A percentile compares a stretch with the other conserved stretches of the same genome.
phyloP scores from a whole-genome alignment of 2,113 vertebrate species.

The Chaetorhynchus papuensis region DNA sequence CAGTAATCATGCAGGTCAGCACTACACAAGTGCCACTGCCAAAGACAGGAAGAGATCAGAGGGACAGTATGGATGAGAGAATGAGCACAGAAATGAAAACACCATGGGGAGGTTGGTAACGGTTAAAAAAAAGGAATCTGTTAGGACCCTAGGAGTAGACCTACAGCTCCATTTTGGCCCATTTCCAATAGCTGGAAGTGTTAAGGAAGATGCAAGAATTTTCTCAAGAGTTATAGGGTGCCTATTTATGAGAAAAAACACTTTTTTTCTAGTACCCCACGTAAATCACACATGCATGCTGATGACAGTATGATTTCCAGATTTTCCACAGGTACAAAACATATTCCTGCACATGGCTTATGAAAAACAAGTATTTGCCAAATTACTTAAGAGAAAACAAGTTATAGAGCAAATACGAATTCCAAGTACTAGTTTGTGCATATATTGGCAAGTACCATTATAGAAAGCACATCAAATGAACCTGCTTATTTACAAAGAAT shows the following conservation, averaged over 20 bases:
- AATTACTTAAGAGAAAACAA: not conserved
- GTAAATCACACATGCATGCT: not conserved
- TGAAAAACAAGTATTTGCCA: not conserved
- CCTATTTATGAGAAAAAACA: not conserved
- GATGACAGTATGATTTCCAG: not conserved
- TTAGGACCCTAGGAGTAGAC: not conserved
- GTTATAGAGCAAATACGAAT: not conserved
- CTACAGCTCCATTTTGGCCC: not conserved
- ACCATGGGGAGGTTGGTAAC: not conserved
- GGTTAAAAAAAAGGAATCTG: not conserved
- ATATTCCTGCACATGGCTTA: not conserved
- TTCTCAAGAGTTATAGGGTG: not conserved
- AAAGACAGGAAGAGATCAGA: not conserved
- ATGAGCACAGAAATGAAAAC: not conserved
- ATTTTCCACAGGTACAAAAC: not conserved
- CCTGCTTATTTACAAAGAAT: not conserved
- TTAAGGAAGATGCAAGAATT: not conserved
- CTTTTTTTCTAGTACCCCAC: not conserved
- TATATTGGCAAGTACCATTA: not conserved
- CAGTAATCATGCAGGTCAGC: not conserved
- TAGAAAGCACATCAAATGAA: not conserved
- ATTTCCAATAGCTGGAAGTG: not conserved
- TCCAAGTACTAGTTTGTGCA: not conserved
- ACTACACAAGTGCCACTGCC: not conserved
- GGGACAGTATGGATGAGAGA: not conserved